A percentile compares a stretch with the other conserved stretches of the same genome.
Conservation (phyloP, 2,797 vertebrate species). For the Capromys pilorides region DNA sequence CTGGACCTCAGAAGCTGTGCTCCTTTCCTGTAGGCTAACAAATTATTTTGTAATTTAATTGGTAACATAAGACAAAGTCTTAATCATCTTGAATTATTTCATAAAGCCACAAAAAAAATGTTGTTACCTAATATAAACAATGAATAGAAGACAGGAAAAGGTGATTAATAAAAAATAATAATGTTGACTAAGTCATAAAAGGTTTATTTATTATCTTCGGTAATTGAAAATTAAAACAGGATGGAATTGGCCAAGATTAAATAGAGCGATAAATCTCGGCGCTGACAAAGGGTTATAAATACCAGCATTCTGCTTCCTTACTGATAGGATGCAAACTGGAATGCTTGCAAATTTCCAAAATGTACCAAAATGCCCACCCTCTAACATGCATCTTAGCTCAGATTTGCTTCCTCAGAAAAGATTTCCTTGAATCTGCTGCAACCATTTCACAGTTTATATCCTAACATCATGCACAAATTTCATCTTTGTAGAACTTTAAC, state of each 20-base stretch:
- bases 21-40: not conserved
- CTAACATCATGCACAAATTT: not conserved
- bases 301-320: not conserved
- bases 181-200: conserved; percentile 7
- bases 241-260: conserved; percentile 16
- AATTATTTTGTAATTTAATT: not conserved
- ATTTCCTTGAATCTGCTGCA: not conserved
- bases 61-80: not conserved
- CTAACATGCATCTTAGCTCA: not conserved
- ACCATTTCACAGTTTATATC: not conserved
- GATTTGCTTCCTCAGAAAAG: not conserved
- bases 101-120: conserved; percentile 16
- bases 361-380: not conserved
- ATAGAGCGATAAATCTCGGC: not conserved
- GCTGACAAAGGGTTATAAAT: not conserved
- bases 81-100: not conserved
- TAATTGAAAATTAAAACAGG: conserved; percentile 26
- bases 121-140: not conserved
- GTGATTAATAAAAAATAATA: not conserved
- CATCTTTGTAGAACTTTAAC: not conserved
- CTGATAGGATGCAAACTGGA: not conserved
- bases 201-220: not conserved
- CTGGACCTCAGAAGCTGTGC: not conserved
- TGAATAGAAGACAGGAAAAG: not conserved
- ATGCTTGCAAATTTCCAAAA: not conserved